phyloP scores from a whole-genome alignment of 2,797 vertebrate genomes.

The Lagocephalus sceleratus region DNA sequence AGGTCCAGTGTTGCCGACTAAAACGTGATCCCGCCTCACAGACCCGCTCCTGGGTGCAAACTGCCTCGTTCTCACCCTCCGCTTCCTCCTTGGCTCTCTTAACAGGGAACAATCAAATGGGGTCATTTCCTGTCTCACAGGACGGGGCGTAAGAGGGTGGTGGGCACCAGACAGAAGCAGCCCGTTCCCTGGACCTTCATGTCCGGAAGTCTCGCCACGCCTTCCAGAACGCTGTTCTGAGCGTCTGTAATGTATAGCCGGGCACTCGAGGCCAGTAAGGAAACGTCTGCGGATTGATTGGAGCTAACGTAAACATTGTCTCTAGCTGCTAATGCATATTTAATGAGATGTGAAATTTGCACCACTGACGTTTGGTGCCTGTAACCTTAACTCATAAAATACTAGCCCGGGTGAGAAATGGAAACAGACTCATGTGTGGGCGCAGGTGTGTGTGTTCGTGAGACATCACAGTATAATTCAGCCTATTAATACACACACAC shows the following conservation, averaged over 20 bases:
- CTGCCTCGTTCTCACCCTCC: constrained; percentile 44
- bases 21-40: not conserved
- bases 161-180: constrained; percentile 30
- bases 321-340: constrained; percentile 15
- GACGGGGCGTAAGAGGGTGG: constrained; percentile 51
- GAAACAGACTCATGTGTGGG: constrained; percentile 41
- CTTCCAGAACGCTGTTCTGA: constrained; percentile 10
- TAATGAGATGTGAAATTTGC: constrained; percentile 10
- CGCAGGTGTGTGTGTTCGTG: constrained; percentile 18
- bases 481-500: constrained; percentile 34
- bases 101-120: constrained; percentile 57
- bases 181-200: constrained; percentile 5
- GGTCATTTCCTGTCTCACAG: constrained; percentile 64
- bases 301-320: constrained; percentile 11
- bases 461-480: not conserved
- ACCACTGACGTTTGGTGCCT: constrained; percentile 1
- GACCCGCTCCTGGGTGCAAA: constrained; percentile 31
- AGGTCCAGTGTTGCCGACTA: not conserved
- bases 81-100: constrained; percentile 41
- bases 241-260: constrained; percentile 7
- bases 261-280: constrained; percentile 32
- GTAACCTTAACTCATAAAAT: constrained; percentile 11
- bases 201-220: constrained; percentile 42
- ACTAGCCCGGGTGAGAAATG: constrained; percentile 52
- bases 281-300: constrained; percentile 13